A percentile compares a stretch with the other conserved stretches of the same genome.
Conservation (phyloP, 2,888 invertebrate genomes). For the Apamea epomidion region DNA sequence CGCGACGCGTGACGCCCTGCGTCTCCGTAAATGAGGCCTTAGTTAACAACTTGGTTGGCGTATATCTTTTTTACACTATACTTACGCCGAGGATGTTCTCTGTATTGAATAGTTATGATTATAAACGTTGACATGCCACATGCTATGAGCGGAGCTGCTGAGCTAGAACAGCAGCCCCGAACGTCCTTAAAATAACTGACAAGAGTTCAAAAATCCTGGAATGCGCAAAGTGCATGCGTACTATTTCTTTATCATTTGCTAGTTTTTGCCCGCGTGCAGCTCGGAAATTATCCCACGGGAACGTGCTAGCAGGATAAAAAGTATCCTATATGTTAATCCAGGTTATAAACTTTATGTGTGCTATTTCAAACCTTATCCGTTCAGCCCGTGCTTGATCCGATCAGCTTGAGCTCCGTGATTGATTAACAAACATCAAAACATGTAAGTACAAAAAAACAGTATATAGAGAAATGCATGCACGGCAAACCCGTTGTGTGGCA, state of each 20-base stretch:
- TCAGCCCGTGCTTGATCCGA: too few relatives aligned
- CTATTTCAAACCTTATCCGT: too few relatives aligned
- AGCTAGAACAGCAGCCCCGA: background rate
- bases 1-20: too few relatives aligned
- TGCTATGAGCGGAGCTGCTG: too few relatives aligned
- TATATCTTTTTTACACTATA: background rate
- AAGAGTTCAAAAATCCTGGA: background rate
- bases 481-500: too few relatives aligned
- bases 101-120: background rate
- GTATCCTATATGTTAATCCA: background rate
- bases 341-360: background rate
- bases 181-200: background rate
- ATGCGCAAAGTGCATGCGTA: too few relatives aligned
- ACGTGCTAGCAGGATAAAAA: background rate
- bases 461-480: too few relatives aligned
- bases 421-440: too few relatives aligned
- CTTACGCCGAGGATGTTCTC: background rate
- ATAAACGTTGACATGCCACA: background rate
- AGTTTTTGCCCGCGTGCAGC: background rate
- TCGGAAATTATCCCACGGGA: background rate
- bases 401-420: too few relatives aligned
- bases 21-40: too few relatives aligned
- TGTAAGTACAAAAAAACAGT: too few relatives aligned
- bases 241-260: background rate
- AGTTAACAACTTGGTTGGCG: background rate